Conservation (phyloP, 1,140 invertebrate species). For the Aphaenogaster floridana region DNA sequence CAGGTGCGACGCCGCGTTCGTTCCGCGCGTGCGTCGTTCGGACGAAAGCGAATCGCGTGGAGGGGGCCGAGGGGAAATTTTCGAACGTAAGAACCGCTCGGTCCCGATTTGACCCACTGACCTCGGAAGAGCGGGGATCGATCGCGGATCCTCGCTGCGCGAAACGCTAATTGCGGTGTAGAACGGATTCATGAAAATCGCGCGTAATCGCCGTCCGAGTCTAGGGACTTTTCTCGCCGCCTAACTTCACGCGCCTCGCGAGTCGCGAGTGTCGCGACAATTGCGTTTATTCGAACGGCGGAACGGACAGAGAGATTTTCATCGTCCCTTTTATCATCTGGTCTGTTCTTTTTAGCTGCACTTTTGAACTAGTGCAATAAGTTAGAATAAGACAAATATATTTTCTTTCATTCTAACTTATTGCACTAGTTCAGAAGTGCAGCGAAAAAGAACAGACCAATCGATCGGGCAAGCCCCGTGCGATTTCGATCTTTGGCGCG, state of each 20-base stretch:
- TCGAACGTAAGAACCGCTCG: background rate
- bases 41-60: background rate
- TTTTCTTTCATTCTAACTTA: too few species aligned
- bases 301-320: background rate
- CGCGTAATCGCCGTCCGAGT: background rate
- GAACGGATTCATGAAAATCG: background rate
- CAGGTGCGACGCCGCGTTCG: background rate
- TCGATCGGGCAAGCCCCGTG: background rate
- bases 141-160: background rate
- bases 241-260: background rate
- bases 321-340: background rate
- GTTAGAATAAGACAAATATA: too few species aligned
- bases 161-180: background rate
- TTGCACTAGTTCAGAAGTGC: too few species aligned
- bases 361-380: too few species aligned
- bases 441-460: too few species aligned
- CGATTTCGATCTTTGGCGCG: background rate
- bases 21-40: background rate
- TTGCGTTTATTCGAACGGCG: background rate
- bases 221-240: background rate
- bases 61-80: background rate
- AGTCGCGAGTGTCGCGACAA: background rate
- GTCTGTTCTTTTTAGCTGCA: too few species aligned
- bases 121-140: background rate
- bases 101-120: slow-evolving; percentile 21